Evolutionary conservation across 2,888 invertebrate genomes (phyloP), one percentile per base, ranked within the genome.

Genomic region (Paralinhomoeus sp.): DNA sequence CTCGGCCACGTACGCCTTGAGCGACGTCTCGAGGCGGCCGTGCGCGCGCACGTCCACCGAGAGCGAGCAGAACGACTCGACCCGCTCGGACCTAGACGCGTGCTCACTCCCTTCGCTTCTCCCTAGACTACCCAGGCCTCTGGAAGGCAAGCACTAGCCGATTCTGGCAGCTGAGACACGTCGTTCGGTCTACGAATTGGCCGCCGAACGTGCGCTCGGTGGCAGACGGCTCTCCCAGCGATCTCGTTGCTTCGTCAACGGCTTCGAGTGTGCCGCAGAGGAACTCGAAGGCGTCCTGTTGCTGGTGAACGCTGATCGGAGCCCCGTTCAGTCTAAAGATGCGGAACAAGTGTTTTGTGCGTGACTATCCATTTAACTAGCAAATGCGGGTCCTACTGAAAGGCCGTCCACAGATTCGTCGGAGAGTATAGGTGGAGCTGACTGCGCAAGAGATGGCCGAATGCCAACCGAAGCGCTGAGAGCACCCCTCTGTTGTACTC

Each of bases 211-310:
- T 21, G 33, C 27, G 18, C 22, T 27, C 17, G 24, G 80, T 78
- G 80, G 85, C 82, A 42, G 84, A 74, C 64, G 84, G 82, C 55
- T 81, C 79, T 58, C 84, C 80, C 50, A 91, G 70, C 22, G 80
- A 78, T 68, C 91, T 91, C 34, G 91, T 69, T 15, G 87, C 87
- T 68, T 91, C 91, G 60, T 93, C 91, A 56, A 93, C 71, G 57
- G 83, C 83, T 67, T 93, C 91, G 33, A 91, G 82, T 41, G 93
- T 70, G 50, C 83, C 83, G 80, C 89, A 91, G 65, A 89, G 91
- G 71, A 93, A 93, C 67, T 93, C 93, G 31, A 91, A 80, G 1
- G 93, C 93, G 66, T 93, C 93, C 65, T 93, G 93, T 65, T 93
- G 93, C 63, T 93, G 93, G 43, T 91, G 73, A 53, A 93, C 72